These are phyloP conservation scores for Maccullochella peelii DNA, from an alignment of 2,113 vertebrate genomes.

Conservation along the genomic window DNA sequence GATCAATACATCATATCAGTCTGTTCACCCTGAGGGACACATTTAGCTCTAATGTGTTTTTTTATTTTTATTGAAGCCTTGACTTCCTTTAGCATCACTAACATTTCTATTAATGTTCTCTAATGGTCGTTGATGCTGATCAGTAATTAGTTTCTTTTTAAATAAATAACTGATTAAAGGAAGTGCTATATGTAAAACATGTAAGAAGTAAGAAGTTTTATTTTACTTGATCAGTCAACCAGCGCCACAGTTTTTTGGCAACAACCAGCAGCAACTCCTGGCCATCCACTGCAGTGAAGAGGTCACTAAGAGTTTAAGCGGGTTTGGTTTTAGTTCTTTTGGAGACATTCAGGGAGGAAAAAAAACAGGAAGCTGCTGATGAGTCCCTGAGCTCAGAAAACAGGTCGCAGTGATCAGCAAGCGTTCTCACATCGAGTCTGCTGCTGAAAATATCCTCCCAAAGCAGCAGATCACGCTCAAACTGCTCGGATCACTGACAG, in stretches of 20 bases:
- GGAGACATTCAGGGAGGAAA: not conserved
- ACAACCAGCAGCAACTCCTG: not conserved
- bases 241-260: not conserved
- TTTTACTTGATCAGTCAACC: not conserved
- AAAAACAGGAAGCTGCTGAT: constrained; percentile 27
- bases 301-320: not conserved
- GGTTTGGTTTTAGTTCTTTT: not conserved
- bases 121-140: not conserved
- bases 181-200: not conserved
- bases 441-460: constrained; percentile 38
- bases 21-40: too few relatives aligned
- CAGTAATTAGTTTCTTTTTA: not conserved
- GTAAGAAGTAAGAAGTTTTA: not conserved
- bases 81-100: not conserved
- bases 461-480: constrained; percentile 27
- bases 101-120: not conserved
- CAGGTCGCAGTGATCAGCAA: constrained; percentile 38
- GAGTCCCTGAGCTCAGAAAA: constrained; percentile 42
- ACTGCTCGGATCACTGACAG: not conserved
- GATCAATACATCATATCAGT: not conserved
- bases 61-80: not conserved
- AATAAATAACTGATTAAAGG: not conserved
- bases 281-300: not conserved
- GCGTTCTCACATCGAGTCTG: not conserved
- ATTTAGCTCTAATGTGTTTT: not conserved